phyloP scores from a whole-genome alignment of 2,797 vertebrate species.

The Sebastes kiyomatsui region DNA sequence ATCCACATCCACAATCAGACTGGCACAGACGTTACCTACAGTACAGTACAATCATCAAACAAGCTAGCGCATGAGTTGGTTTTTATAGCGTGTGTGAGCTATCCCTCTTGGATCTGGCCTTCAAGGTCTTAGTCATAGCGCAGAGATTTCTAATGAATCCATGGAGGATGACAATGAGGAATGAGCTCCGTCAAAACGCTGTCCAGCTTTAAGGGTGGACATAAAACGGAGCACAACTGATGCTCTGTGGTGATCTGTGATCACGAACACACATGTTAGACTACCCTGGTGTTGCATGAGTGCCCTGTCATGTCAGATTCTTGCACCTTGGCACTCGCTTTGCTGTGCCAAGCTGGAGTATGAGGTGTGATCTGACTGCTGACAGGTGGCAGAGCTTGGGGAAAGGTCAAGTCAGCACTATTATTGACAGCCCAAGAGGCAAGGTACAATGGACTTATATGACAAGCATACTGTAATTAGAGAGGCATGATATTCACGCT shows the following conservation, averaged over 20 bases:
- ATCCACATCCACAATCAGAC: slow-evolving; percentile 49
- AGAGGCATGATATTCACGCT: background rate
- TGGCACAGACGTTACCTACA: slow-evolving; percentile 38
- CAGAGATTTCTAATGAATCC: slow-evolving; percentile 39
- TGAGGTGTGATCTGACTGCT: slow-evolving; percentile 50
- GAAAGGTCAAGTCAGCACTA: slow-evolving; percentile 50
- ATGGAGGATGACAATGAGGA: slow-evolving; percentile 25
- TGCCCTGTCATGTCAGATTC: slow-evolving; percentile 37
- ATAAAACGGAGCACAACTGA: slow-evolving; percentile 9
- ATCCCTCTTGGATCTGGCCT: slow-evolving; percentile 14
- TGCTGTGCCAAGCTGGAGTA: slow-evolving; percentile 30
- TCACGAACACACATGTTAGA: slow-evolving; percentile 20
- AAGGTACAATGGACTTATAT: slow-evolving; percentile 9
- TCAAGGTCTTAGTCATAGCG: slow-evolving; percentile 12
- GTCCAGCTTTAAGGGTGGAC: background rate
- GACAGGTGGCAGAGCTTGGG: slow-evolving; percentile 58
- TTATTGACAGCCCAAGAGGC: slow-evolving; percentile 27
- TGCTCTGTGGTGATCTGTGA: background rate
- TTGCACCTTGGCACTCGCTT: slow-evolving; percentile 36
- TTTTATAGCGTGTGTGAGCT: slow-evolving; percentile 33
- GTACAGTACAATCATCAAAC: slow-evolving; percentile 44
- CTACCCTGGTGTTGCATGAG: background rate
- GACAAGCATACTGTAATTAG: slow-evolving; percentile 12
- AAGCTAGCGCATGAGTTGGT: slow-evolving; percentile 35
- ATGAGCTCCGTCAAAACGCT: slow-evolving; percentile 8